Base-by-base conservation (phyloP, 2,888 invertebrate genomes). In the Linhomoeus sp. region DNA sequence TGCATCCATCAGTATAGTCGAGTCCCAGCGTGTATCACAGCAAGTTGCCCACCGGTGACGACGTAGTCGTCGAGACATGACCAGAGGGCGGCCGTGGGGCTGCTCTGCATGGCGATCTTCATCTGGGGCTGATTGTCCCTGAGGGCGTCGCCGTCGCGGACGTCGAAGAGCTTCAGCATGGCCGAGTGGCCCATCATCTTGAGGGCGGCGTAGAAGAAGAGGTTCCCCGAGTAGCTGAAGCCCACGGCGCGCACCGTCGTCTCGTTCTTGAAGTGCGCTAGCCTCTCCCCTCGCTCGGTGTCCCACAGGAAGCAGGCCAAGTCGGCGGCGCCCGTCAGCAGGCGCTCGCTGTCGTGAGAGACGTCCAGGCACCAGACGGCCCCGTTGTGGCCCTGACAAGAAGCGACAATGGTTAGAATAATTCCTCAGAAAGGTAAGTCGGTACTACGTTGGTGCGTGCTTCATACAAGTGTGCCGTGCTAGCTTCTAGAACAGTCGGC, bases 301-400 rank as follows among this genome's bases (percentile, higher is more conserved):
- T 97, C 92, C 97, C 97, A 99, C 52, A 73, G 67, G 65, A 77
- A 77, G 50, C 86, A 77, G 5, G 80, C 78, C 70, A 85, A 86
- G 69, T 97, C 97, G 68, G 87, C 94, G 63, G 85, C 83, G 23
- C 92, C 92, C 1, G 92, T 83, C 52, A 87, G 76, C 43, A 94
- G 77, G 63, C 78, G 77, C 1, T 80, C 79, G 2, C 86, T 81
- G 56, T 87, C 85, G 90, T 70, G 97, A 63, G 87, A 83, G 1
- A 94, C 84, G 67, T 99, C 97, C 46, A 97, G 76, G 63, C 87
- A 86, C 94, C 94, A 97, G 0, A 97, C 83, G 1, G 88, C 88
- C 59, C 97, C 97, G 65, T 80, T 81, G 66, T 99, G 97, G 0
- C 94, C 94, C 33, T 63, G 56, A 46, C 61, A 61, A 29, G 57